Base-by-base conservation (phyloP, 2,797 vertebrate species). In the Fistularia commersonii region DNA sequence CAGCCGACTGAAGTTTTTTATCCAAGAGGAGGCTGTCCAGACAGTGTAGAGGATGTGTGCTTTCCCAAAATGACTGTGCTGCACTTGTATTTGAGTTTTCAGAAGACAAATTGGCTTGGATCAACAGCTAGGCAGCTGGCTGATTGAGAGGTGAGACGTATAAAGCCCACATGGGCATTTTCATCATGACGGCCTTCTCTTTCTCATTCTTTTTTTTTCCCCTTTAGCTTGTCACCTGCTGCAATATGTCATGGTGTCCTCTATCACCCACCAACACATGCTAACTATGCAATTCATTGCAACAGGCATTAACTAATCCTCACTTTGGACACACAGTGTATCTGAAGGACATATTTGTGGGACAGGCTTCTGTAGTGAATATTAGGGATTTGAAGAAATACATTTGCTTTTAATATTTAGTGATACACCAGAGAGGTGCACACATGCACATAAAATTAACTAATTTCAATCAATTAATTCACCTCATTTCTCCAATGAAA, bases 91-190 rank as follows among this genome's bases (percentile, higher is more conserved):
- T 79, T 70, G 72, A 80, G 54, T 41, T 57, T 71, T 41, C 56
- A 7, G 6, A 74, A 82, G 82, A 87, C 77, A 83, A 80, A 84
- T 81, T 72, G 73, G 56, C 73, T 69, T 64, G 60, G 72, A 85
- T 81, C 81, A 79, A 74, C 74, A 65, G 58, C 61, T 6, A 51
- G 79, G 69, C 85, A 83, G 73, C 70, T 66, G 74, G 66, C 71
- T 83, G 83, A 87, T 76, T 63, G 74, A 76, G 78, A 64, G 72
- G 72, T 74, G 82, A 79, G 65, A 84, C 66, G 75, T 59, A 61
- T 50, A 60, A 57, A 54, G 56, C 61, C 71, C 65, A 74, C 14
- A 37, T 73, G 60, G 72, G 66, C 66, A 61, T 76, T 86, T 82
- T 78, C 72, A 77, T 85, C 61, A 73, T 64, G 45, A 72, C 38